Base-by-base conservation (phyloP, 1,140 invertebrate species). In the Drosophila saltans region DNA sequence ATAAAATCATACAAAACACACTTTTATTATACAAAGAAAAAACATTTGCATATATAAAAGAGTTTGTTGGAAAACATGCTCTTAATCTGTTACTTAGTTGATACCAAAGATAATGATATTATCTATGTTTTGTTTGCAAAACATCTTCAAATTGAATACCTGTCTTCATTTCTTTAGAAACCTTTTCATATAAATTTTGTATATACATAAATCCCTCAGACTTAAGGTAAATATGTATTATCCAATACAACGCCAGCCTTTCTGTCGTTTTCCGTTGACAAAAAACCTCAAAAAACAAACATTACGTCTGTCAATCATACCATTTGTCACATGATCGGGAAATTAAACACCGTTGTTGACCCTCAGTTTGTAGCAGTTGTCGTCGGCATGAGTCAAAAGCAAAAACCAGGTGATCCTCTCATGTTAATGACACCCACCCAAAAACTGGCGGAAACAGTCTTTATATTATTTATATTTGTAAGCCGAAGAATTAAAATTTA, bases 311-410 rank as follows among this genome's bases (percentile, higher is more conserved):
- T 40, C 60, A 78, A 58, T 72, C 68, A 78, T 45, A 78, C 28
- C 55, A 66, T 76, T 64, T 60, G 74, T 66, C 75, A 78, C 75
- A 78, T 78, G 75, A 71, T 40, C 41, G 45, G 62, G 11, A 24
- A 62, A 55, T 55, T 36, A 33, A 33, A 7, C 39, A 24, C 11
- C 7, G 7, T 59, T 41, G 26, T 30, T 62, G 24, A 26, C 39
- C 36, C 28, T 48, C 30, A 2, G 36, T 41, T 9, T 9, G 36
- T 11, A 24, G 48, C 39, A 43, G 26, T 43, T 36, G 16, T 21
- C 48, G 52, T 21, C 48, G 52, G 60, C 21, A 36, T 6, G 11
- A 28, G 8, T 28, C 26, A 30, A 36, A 69, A 43, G 21, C 45
- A 65, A 2, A 39, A 57, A 8, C 56, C 52, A 39, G 55, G 26